Evolutionary conservation across 1,140 invertebrate genomes (phyloP).

Genomic region (Leptinotarsa defecta): DNA sequence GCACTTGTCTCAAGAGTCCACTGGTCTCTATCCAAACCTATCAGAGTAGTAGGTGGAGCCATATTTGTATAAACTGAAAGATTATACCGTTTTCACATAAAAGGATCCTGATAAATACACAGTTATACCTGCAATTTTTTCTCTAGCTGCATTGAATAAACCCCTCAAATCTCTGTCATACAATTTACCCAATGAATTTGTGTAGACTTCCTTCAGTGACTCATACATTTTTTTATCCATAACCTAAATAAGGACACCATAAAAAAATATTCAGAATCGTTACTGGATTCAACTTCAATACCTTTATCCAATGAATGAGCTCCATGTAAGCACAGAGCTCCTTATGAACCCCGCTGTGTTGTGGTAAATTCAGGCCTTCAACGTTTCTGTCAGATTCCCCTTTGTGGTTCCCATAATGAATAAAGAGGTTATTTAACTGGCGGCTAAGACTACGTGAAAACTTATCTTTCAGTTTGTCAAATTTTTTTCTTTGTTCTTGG

Average conservation of each 20-base stretch:
- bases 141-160: conserved; percentile 49
- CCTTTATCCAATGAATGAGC: conserved; percentile 81
- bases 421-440: conserved; percentile 91
- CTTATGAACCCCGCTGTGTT: conserved; percentile 78
- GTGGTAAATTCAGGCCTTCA: conserved; percentile 73
- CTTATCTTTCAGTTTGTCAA: conserved; percentile 82
- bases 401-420: conserved; percentile 77
- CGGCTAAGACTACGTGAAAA: conserved; percentile 82
- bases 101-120: no score
- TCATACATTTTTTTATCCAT: conserved; percentile 83
- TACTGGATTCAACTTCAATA: conserved; percentile 21
- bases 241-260: conserved; percentile 57
- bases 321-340: conserved; percentile 84
- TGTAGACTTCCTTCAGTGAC: conserved; percentile 81
- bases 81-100: background rate
- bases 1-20: conserved; percentile 64
- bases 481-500: conserved; percentile 83
- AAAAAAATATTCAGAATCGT: background rate
- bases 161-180: conserved; percentile 79
- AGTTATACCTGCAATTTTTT: conserved; percentile 46
- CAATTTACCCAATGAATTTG: conserved; percentile 75
- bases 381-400: conserved; percentile 55
- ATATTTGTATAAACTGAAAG: conserved; percentile 36
- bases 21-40: conserved; percentile 65
- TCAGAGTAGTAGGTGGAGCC: conserved; percentile 56